Conservation (phyloP, 1,140 invertebrate genomes). For the Drosophila orosa region DNA sequence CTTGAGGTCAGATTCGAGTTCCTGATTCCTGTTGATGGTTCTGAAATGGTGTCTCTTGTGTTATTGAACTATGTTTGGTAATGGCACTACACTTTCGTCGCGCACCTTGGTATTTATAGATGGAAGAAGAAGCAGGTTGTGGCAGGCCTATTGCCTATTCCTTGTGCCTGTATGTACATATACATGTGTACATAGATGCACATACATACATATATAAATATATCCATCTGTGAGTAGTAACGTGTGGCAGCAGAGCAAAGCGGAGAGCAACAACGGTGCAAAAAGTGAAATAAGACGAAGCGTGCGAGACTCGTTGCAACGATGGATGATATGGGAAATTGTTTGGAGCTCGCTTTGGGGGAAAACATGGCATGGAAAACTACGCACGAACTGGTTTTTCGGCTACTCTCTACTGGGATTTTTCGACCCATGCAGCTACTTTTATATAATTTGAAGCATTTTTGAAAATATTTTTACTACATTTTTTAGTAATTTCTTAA, state of each 20-base stretch:
- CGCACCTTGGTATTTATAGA: constrained; percentile 69
- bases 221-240: constrained; percentile 47
- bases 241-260: constrained; percentile 31
- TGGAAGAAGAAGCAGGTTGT: constrained; percentile 69
- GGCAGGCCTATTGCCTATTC: constrained; percentile 45
- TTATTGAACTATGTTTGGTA: too few species aligned
- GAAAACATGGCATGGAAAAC: constrained; percentile 59
- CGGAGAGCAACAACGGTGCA: constrained; percentile 9
- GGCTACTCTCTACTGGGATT: constrained; percentile 6
- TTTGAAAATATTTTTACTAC: background rate
- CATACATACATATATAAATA: background rate
- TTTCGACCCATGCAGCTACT: constrained; percentile 7
- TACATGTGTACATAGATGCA: constrained; percentile 1
- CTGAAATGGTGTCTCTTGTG: too few species aligned
- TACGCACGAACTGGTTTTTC: constrained; percentile 46
- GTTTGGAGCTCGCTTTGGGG: constrained; percentile 35
- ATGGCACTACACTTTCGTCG: constrained; percentile 8
- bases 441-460: constrained; percentile 14
- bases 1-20: too few species aligned
- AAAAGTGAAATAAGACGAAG: constrained; percentile 58
- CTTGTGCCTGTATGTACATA: constrained; percentile 13
- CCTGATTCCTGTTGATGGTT: too few species aligned
- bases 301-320: constrained; percentile 64
- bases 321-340: constrained; percentile 55
- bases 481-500: background rate